Evolutionary conservation across 2,888 invertebrate genomes (phyloP), one percentile per base, ranked within the genome.

Genomic region (Leptinotarsa tumamoca): DNA sequence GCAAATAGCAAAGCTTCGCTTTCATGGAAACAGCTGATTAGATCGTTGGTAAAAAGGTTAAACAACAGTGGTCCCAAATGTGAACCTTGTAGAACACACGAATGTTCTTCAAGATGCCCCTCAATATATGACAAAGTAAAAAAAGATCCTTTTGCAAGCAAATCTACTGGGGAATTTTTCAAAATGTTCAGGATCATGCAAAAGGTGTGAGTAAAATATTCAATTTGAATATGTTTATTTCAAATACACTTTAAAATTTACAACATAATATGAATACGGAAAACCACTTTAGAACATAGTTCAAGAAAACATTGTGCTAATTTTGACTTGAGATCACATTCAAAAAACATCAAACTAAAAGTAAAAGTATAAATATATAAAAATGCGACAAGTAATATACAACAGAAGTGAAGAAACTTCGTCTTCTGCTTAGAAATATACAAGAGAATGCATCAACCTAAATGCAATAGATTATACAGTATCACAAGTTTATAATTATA

Each of bases 161-260:
- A 43, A 33, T 33, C 33, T 5, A 43, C 33, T 43, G 7, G 33
- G 10, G 33, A 43, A 10, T 10, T 43, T 10, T 43, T 43, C 33
- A 43, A 43, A 43, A 43, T 43, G 10, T 43, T 43, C 2, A 10
- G 33, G 2, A 43, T 43, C 10, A 43, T 43, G 33, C 33, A 43
- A 33, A 27, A 27, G 14, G 14, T 13, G 10, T 15, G 7, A 43
- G n/a, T 18, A 15, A 63, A 27, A 63, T n/a, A 15, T 33, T 17
- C 79, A 80, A 78, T 85, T 86, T 84, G 82, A 83, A 85, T 84
- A 84, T 85, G 82, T 86, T 86, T 87, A 87, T 86, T 86, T 86
- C 85, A 87, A 87, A 87, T 87, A 87, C 87, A 87, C 83, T 86
- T 85, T 86, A 85, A 86, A 87, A 87, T 85, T 83, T 85, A 85